Evolutionary conservation across 2,797 vertebrate species (phyloP).

Genomic region (Rhinichthys osculus): DNA sequence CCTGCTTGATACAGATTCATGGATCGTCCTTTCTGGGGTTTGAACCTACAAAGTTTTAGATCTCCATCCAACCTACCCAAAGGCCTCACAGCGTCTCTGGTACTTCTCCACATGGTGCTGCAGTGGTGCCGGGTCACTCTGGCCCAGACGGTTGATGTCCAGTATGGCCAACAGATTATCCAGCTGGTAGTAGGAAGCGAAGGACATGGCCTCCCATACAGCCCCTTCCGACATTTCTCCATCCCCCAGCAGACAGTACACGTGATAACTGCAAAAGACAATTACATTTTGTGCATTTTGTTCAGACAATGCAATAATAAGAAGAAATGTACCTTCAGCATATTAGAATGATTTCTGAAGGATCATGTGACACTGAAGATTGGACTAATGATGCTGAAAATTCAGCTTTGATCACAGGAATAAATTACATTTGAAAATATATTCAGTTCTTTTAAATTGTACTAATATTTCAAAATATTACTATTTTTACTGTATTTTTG

Average conservation of each 20-base stretch:
- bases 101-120: slow-evolving; percentile 94
- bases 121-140: slow-evolving; percentile 91
- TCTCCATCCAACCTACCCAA: slow-evolving; percentile 79
- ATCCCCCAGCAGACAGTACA: slow-evolving; percentile 93
- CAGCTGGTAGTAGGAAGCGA: slow-evolving; percentile 93
- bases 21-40: not conserved
- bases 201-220: slow-evolving; percentile 98
- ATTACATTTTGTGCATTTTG: not conserved
- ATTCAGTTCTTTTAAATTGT: not conserved
- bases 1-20: no score
- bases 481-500: not conserved
- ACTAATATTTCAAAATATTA: not conserved
- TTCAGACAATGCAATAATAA: not conserved
- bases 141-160: slow-evolving; percentile 95
- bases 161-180: slow-evolving; percentile 94
- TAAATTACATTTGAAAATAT: not conserved
- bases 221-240: slow-evolving; percentile 94
- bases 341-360: not conserved
- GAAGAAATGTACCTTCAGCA: not conserved
- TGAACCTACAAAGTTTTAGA: not conserved
- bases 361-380: not conserved
- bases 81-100: slow-evolving; percentile 93
- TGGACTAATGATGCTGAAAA: not conserved
- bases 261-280: slow-evolving; percentile 82
- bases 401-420: not conserved